phyloP scores from a whole-genome alignment of 1,140 invertebrate species.

The Leptinotarsa defecta region DNA sequence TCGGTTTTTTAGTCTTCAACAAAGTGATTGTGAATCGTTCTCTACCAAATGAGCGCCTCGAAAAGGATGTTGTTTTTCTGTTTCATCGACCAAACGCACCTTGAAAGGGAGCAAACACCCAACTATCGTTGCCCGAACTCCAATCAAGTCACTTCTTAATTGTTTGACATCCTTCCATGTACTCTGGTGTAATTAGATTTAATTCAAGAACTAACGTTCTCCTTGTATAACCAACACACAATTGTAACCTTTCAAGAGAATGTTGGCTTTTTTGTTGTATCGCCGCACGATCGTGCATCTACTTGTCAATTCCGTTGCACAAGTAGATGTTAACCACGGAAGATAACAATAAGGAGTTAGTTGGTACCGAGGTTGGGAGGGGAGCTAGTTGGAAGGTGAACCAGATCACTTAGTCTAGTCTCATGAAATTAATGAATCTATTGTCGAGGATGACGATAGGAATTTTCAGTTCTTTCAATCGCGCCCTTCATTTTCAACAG shows the following conservation, averaged over 20 bases:
- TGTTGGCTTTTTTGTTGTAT: conserved; percentile 33
- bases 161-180: conserved; percentile 5
- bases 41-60: too few species aligned
- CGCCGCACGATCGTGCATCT: conserved; percentile 38
- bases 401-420: too few species aligned
- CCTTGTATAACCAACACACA: conserved; percentile 5
- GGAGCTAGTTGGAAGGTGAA: not conserved
- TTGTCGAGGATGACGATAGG: too few species aligned
- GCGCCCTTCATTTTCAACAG: too few species aligned
- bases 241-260: conserved; percentile 38
- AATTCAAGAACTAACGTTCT: conserved; percentile 13
- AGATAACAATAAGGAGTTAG: conserved; percentile 20
- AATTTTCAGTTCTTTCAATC: too few species aligned
- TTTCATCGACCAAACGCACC: too few species aligned
- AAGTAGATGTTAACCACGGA: conserved; percentile 32
- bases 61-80: too few species aligned
- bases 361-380: not conserved
- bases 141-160: not conserved
- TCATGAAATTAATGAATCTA: too few species aligned
- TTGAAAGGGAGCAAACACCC: too few species aligned
- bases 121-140: not conserved
- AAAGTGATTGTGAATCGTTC: too few species aligned
- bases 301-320: conserved; percentile 38
- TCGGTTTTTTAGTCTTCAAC: too few species aligned
- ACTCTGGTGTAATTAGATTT: conserved; percentile 10